A percentile compares a stretch with the other conserved stretches of the same genome.
Evolutionary conservation across 2,797 vertebrate genomes (phyloP).

Genomic region (Hypotaenidia okinawae): DNA sequence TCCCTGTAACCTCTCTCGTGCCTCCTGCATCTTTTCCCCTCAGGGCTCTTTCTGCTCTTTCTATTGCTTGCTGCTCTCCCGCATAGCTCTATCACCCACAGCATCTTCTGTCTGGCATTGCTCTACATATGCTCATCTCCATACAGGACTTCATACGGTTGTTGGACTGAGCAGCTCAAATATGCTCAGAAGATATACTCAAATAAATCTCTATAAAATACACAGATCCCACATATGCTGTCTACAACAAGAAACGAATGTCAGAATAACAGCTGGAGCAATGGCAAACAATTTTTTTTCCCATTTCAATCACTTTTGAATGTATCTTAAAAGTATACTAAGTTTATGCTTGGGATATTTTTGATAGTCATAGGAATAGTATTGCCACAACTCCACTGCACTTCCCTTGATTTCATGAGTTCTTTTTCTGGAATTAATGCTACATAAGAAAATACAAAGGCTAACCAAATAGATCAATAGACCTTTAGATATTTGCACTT

Average conservation of each 20-base stretch:
- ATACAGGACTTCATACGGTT: accelerated
- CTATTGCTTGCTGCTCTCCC: background rate
- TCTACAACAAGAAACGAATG: background rate
- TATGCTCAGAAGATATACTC: background rate
- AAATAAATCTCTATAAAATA: background rate
- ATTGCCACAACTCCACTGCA: background rate
- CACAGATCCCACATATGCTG: background rate
- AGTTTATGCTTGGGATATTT: background rate
- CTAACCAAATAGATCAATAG: background rate
- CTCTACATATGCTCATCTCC: background rate
- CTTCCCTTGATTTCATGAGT: background rate
- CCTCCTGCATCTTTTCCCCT: background rate
- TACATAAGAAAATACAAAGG: background rate
- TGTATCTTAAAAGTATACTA: background rate
- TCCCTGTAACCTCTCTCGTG: background rate
- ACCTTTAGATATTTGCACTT: background rate
- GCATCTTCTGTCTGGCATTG: background rate
- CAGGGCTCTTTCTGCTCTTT: background rate
- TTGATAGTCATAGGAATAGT: background rate
- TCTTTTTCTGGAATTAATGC: background rate
- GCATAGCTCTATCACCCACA: background rate
- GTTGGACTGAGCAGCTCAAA: background rate
- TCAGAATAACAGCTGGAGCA: background rate
- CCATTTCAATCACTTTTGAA: background rate
- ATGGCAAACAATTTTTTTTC: background rate